Conservation (phyloP, 2,113 vertebrate species). For the Rhineura floridana region DNA sequence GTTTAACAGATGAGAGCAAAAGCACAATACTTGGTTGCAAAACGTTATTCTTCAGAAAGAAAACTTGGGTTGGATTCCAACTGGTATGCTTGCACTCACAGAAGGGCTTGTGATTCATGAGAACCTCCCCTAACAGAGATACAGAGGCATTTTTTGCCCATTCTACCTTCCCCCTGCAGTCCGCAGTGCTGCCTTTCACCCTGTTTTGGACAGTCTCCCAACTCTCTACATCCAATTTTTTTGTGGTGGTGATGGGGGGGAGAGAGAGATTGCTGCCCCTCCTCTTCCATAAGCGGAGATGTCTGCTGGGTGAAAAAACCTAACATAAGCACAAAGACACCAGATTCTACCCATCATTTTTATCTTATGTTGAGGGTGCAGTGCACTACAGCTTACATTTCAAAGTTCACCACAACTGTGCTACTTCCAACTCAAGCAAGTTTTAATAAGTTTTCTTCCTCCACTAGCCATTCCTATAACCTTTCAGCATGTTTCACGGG, state of each 20-base stretch:
- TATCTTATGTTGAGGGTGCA: background rate
- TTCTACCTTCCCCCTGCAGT: background rate
- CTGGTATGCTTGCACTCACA: too few relatives aligned
- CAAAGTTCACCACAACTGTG: background rate
- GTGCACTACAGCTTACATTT: rapidly evolving
- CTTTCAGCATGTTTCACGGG: background rate
- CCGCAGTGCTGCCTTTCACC: background rate
- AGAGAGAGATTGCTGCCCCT: background rate
- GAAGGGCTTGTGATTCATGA: too few relatives aligned
- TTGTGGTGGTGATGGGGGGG: too few relatives aligned
- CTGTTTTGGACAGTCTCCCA: too few relatives aligned
- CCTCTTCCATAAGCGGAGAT: background rate
- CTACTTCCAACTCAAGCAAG: background rate
- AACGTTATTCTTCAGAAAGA: background rate
- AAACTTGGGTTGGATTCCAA: too few relatives aligned
- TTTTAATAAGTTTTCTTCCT: background rate
- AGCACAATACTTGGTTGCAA: background rate
- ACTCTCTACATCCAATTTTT: background rate
- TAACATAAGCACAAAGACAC: background rate
- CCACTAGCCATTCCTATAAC: background rate
- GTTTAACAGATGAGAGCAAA: background rate
- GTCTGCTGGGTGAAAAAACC: background rate
- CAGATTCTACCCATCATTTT: background rate
- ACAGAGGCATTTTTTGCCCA: background rate
- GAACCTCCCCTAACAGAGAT: too few relatives aligned